These are phyloP conservation scores for Acrocyrtus sp. DNA, from an alignment of 2,888 invertebrate species.

Conservation along the genomic window DNA sequence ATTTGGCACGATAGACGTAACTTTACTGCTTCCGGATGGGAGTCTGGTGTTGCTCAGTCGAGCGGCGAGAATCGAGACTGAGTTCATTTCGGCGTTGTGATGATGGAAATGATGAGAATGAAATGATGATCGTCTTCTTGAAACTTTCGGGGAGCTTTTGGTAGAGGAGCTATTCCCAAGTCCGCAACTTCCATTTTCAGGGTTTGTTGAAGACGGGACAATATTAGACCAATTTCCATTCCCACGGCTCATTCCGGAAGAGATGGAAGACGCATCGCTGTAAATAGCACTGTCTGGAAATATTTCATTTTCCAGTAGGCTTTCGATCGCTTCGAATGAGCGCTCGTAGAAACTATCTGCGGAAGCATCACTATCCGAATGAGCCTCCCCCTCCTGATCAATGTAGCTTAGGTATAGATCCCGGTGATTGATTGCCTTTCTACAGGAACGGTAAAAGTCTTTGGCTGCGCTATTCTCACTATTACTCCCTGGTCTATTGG, in stretches of 20 bases:
- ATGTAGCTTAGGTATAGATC: slow-evolving; percentile 62
- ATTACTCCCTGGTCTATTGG: not conserved
- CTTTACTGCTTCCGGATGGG: slow-evolving; percentile 43
- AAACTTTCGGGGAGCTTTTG: slow-evolving; percentile 36
- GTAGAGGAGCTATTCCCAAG: slow-evolving; percentile 34
- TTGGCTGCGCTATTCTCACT: slow-evolving; percentile 67
- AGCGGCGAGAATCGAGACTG: slow-evolving; percentile 56
- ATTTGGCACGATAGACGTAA: slow-evolving; percentile 51
- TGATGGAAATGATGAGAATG: slow-evolving; percentile 36
- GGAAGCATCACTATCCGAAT: slow-evolving; percentile 67
- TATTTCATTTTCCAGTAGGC: slow-evolving; percentile 73
- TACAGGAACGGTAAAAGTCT: slow-evolving; percentile 41
- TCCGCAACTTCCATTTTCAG: slow-evolving; percentile 36
- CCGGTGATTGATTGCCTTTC: slow-evolving; percentile 62
- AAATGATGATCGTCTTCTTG: slow-evolving; percentile 31
- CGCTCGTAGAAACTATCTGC: slow-evolving; percentile 81
- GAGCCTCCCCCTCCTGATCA: slow-evolving; percentile 63
- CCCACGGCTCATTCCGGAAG: slow-evolving; percentile 54
- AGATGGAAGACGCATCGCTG: slow-evolving; percentile 69
- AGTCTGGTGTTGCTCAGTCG: slow-evolving; percentile 53
- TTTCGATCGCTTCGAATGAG: slow-evolving; percentile 80
- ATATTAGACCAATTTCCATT: slow-evolving; percentile 55
- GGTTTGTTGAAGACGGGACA: slow-evolving; percentile 15
- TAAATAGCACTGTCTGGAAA: slow-evolving; percentile 87
- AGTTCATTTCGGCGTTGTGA: slow-evolving; percentile 46